Evolutionary conservation across 2,113 vertebrate genomes (phyloP).

Genomic region (Chaenocephalus aceratus): DNA sequence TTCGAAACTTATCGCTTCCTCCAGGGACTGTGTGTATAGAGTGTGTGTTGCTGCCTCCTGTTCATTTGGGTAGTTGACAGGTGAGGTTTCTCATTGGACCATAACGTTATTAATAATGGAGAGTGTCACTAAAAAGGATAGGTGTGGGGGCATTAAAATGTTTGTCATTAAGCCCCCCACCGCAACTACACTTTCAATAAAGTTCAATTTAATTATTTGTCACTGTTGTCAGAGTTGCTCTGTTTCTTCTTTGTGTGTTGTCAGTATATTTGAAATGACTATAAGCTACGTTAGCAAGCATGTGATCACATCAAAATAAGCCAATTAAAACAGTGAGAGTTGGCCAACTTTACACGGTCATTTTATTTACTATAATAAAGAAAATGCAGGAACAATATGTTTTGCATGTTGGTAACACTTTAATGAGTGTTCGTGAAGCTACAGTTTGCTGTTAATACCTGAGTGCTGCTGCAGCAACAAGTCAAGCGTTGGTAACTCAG

Average conservation of each 20-base stretch:
- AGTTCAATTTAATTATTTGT: no score
- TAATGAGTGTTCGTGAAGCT: slow-evolving; percentile 38
- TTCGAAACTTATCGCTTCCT: slow-evolving; percentile 79
- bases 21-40: slow-evolving; percentile 7
- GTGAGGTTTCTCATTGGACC: not conserved
- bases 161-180: slow-evolving; percentile 58
- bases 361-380: not conserved
- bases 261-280: no score
- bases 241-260: no score
- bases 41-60: slow-evolving; percentile 26
- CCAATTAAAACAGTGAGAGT: no score
- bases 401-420: not conserved
- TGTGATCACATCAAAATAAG: no score
- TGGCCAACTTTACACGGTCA: not conserved
- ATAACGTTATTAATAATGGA: slow-evolving; percentile 79
- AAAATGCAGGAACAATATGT: not conserved
- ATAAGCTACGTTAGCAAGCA: no score
- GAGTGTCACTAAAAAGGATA: slow-evolving; percentile 57
- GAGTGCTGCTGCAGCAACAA: slow-evolving; percentile 48
- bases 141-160: slow-evolving; percentile 65
- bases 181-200: no score
- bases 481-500: slow-evolving; percentile 58
- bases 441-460: slow-evolving; percentile 62
- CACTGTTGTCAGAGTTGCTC: no score
- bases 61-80: slow-evolving; percentile 53